A percentile compares a stretch with the other conserved stretches of the same genome.
phyloP scores from a whole-genome alignment of 2,797 vertebrate species.

The Cynopterus sphinx region DNA sequence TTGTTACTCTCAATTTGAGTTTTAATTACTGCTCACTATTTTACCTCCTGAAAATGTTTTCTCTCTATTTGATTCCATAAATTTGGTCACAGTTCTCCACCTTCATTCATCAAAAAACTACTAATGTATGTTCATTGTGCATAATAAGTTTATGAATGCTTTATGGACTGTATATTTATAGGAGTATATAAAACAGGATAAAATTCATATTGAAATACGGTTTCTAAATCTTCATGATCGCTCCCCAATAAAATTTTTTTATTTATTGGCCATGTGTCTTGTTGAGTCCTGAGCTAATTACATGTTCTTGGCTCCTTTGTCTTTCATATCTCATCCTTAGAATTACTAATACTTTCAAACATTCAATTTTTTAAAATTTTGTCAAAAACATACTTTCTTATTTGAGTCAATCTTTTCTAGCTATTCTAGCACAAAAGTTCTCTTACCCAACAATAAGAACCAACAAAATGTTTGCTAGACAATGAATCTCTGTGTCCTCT shows the following conservation, averaged over 20 bases:
- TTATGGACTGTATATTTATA: too few species aligned
- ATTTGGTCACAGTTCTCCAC: not conserved
- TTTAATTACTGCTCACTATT: not conserved
- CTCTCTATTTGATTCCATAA: not conserved
- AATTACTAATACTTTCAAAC: not conserved
- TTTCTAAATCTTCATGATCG: not conserved
- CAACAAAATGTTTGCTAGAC: not conserved
- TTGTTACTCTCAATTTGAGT: not conserved
- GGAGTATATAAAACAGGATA: not conserved
- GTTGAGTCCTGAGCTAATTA: not conserved
- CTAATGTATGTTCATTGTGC: accelerated
- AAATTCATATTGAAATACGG: not conserved
- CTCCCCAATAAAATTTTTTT: not conserved
- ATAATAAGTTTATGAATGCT: not conserved
- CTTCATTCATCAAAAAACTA: not conserved
- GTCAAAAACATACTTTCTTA: too few species aligned
- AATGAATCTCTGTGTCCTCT: too few species aligned
- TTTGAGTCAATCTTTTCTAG: not conserved
- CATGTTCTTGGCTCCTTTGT: not conserved
- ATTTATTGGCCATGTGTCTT: not conserved
- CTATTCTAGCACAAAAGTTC: not conserved
- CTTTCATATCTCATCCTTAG: not conserved
- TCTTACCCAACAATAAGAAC: not conserved
- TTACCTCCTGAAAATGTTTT: not conserved
- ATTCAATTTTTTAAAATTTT: not conserved